Percentiles rank a stretch among this genome's conserved stretches.
Conservation (phyloP, 2,888 invertebrate genomes). For the Rhamnusium bicolor region DNA sequence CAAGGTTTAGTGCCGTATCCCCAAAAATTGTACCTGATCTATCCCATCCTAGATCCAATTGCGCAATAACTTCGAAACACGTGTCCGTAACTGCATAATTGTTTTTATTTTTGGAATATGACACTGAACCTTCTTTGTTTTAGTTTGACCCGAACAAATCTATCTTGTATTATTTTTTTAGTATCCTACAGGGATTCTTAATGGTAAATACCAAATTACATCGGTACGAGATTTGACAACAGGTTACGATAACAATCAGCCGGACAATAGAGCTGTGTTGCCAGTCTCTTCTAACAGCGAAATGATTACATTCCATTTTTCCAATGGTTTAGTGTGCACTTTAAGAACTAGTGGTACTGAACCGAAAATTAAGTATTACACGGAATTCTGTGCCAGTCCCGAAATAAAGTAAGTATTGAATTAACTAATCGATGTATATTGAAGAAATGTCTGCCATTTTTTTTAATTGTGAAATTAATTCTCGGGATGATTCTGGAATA, state of each 20-base stretch:
- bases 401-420: slow-evolving; percentile 74
- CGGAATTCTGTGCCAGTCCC: slow-evolving; percentile 86
- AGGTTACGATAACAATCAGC: slow-evolving; percentile 84
- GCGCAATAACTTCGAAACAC: too few relatives aligned
- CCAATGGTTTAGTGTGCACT: slow-evolving; percentile 89
- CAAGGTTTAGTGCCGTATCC: too few relatives aligned
- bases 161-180: slow-evolving; percentile 69
- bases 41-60: too few relatives aligned
- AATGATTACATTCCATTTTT: slow-evolving; percentile 96
- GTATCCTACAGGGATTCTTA: slow-evolving; percentile 81
- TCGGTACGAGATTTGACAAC: slow-evolving; percentile 91
- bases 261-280: slow-evolving; percentile 80
- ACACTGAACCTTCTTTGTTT: too few relatives aligned
- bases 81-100: too few relatives aligned
- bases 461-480: neutral
- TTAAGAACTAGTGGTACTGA: slow-evolving; percentile 98
- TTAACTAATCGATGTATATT: neutral
- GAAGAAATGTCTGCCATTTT: too few relatives aligned
- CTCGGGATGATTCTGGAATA: too few relatives aligned
- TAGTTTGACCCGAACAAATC: too few relatives aligned
- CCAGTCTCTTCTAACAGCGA: slow-evolving; percentile 81
- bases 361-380: slow-evolving; percentile 99
- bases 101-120: too few relatives aligned
- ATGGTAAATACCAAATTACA: slow-evolving; percentile 77
- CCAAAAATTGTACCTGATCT: too few relatives aligned